A percentile compares a stretch with the other conserved stretches of the same genome.
phyloP scores from a whole-genome alignment of 1,140 invertebrate species.

The Chironomus tepperi region DNA sequence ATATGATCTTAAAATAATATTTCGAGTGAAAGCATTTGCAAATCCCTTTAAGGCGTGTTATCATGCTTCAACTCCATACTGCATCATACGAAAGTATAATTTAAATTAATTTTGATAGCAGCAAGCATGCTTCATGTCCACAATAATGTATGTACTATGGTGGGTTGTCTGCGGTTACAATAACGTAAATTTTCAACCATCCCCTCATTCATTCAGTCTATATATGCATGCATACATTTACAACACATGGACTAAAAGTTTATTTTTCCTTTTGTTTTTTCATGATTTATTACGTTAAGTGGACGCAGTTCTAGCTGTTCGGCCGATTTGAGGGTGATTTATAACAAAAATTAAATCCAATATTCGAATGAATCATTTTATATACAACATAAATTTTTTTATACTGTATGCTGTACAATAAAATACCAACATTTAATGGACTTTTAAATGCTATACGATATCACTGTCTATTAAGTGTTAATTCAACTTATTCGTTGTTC shows the following conservation, averaged over 20 bases:
- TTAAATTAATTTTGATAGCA: background rate
- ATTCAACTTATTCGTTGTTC: background rate
- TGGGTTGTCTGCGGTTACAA: background rate
- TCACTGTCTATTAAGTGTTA: conserved; percentile 1
- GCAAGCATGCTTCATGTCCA: background rate
- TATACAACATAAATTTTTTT: too few species aligned
- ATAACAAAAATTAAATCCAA: conserved; percentile 14
- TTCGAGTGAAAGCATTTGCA: background rate
- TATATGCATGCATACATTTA: background rate
- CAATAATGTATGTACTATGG: background rate
- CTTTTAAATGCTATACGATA: background rate
- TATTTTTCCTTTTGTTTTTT: background rate
- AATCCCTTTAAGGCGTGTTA: background rate
- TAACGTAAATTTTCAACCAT: background rate
- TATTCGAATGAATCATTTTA: background rate
- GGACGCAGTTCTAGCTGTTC: background rate
- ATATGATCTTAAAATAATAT: too few species aligned
- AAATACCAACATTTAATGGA: too few species aligned
- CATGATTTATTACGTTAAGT: conserved; percentile 6
- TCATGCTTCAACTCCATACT: background rate
- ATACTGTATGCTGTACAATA: too few species aligned
- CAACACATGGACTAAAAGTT: too few species aligned
- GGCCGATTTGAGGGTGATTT: background rate
- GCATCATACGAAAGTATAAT: background rate
- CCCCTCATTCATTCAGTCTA: background rate